Evolutionary conservation across 2,888 invertebrate species (phyloP), one percentile per base, ranked within the genome.

Genomic region (Pyrocoelia pectoralis): DNA sequence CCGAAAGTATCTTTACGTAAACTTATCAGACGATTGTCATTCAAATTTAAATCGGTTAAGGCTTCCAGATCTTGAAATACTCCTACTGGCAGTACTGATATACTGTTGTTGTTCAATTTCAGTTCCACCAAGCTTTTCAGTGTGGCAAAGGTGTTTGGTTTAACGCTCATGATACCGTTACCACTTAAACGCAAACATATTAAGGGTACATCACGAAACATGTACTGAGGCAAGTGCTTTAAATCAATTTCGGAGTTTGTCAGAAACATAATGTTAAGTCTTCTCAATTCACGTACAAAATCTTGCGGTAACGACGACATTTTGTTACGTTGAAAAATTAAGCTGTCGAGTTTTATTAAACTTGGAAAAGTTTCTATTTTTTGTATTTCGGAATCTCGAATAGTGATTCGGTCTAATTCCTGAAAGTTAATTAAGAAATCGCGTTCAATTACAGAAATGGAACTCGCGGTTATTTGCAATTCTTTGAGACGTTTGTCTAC

Each of bases 41-140:
- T 17, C 3, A 46, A n/a, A 17, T 18, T 15, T 17, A 46, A n/a
- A 5, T 18, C 46, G 1, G 3, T 17, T 18, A 46, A 6, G 1
- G 9, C 1, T 17, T 46, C 46, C 10, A 46, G 17, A 46, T 46
- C 46, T 17, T 46, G 15, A 18, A 46, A 46, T 46, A 46, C 46
- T 1, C 5, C 6, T 10, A 10, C 17, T 5, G 46, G 15, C n/a
- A 46, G 15, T 17, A 17, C 18, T 17, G 15, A 2, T 3, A 46
- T 46, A 17, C 18, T 46, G n/a, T 46, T 46, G 46, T 46, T 46
- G 15, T 15, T 5, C 9, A 46, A 15, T n/a, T 10, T 15, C 3
- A 46, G 17, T 1, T 10, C 14, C 17, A 1, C 17, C n/a, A 46
- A 17, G 5, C 15, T 46, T 46, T 3, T 17, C 18, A 46, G 17